Percentiles rank a stretch among this genome's conserved stretches.
phyloP scores from a whole-genome alignment of 2,113 vertebrate genomes.

The Pachypanchax playfairii region DNA sequence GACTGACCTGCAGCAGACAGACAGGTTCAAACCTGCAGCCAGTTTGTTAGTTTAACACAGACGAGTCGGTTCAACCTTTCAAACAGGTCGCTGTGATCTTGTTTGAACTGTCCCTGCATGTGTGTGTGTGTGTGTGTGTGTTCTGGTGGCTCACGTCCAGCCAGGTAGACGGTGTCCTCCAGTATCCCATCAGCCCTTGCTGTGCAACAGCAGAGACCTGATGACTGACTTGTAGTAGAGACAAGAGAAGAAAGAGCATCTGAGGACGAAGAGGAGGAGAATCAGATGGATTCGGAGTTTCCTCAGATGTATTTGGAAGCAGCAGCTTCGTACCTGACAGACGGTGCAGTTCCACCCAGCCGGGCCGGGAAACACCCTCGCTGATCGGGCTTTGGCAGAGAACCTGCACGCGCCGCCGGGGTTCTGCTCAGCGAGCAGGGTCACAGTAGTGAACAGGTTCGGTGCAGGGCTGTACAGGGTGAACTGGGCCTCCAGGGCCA shows the following conservation, averaged over 20 bases:
- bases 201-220: constrained; percentile 64
- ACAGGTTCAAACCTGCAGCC: constrained; percentile 14
- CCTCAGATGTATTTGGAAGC: too few species aligned
- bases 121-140: background rate
- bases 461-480: constrained; percentile 75
- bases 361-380: constrained; percentile 52
- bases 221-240: constrained; percentile 69
- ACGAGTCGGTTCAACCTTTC: constrained; percentile 40
- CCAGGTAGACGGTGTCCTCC: constrained; percentile 70
- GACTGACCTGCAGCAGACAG: constrained; percentile 60
- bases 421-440: constrained; percentile 55
- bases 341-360: constrained; percentile 46
- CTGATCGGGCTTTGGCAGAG: constrained; percentile 68
- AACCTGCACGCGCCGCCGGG: constrained; percentile 40
- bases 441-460: constrained; percentile 76
- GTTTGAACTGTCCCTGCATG: constrained; percentile 13
- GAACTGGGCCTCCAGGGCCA: constrained; percentile 70
- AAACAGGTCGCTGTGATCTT: constrained; percentile 27
- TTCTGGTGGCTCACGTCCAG: constrained; percentile 75
- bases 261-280: constrained; percentile 46
- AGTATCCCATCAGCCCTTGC: constrained; percentile 68
- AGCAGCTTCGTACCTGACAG: constrained; percentile 77
- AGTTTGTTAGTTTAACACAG: constrained; percentile 40
- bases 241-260: constrained; percentile 79
- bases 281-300: too few species aligned